Evolutionary conservation across 2,113 vertebrate species (phyloP).

Genomic region (Cichladusa arquata): DNA sequence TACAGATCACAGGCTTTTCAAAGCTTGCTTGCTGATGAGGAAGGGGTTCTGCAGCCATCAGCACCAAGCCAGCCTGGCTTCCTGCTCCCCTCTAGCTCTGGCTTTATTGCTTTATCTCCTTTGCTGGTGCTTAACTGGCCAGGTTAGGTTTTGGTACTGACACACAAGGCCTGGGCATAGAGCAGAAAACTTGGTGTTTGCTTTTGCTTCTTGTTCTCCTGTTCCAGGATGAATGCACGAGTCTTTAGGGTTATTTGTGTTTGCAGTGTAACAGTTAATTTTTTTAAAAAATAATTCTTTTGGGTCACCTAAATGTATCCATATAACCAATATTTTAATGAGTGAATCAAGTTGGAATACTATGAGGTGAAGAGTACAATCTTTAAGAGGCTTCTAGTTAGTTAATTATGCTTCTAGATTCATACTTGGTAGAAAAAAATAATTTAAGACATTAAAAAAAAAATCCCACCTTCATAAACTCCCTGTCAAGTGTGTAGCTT

Average conservation of each 20-base stretch:
- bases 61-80: neutral
- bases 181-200: neutral
- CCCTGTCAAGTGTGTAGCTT: neutral
- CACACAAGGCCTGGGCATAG: neutral
- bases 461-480: neutral
- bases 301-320: neutral
- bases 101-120: neutral
- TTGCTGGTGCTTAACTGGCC: neutral
- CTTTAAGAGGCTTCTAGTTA: neutral
- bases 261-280: neutral
- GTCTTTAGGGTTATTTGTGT: neutral
- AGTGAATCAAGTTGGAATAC: neutral
- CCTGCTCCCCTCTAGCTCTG: neutral
- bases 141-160: neutral
- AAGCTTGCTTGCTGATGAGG: neutral
- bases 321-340: neutral
- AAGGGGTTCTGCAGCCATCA: neutral
- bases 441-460: neutral
- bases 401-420: neutral
- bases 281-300: fast-evolving
- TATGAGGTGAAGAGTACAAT: neutral
- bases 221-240: neutral
- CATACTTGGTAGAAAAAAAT: neutral
- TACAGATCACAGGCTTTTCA: neutral
- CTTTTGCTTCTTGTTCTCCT: neutral